Evolutionary conservation across 2,797 vertebrate species (phyloP), one percentile per base, ranked within the genome.

Genomic region (Pogonophryne albipinna): DNA sequence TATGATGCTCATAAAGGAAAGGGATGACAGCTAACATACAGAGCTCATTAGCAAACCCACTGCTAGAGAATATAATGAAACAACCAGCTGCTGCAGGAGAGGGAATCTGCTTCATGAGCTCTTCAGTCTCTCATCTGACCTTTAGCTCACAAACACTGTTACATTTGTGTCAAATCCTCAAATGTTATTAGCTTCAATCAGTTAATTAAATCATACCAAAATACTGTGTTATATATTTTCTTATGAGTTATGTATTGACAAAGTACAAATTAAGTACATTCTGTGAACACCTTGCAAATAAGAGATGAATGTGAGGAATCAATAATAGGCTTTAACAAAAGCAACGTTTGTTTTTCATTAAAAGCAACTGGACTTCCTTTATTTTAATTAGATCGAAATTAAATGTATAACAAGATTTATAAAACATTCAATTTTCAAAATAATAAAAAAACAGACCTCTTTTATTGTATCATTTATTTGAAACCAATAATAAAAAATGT

Each of bases 11-110:
- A 59, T 46, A 74, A 71, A 90, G 87, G 85, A 81, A 89, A 71
- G 69, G 86, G 80, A 85, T 91, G 90, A 91, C 89, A 91, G 83
- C 80, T 45, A 87, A 79, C 87, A 87, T 87, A 66, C 53, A 87
- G 82, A 70, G 34, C 89, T 84, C 86, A 88, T 92, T 93, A 89
- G 89, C 86, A 89, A 61, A 74, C 56, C 41, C 44, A 44, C 50
- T 61, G 57, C 80, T 80, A 62, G 45, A 52, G 82, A 88, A 89
- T 79, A 87, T 76, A 69, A 89, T 86, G 80, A 87, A 73, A 84
- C 69, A 84, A 41, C 15, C 91, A 91, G 88, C 90, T 91, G 91
- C 89, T 82, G 85, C 85, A 62, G 71, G 69, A 81, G 65, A 63
- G 65, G 59, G 74, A 81, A 53, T 57, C 84, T n/a, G 73, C 62